Evolutionary conservation across 2,113 vertebrate species (phyloP), one percentile per base, ranked within the genome.

Genomic region (Corythoichthys intestinalis): DNA sequence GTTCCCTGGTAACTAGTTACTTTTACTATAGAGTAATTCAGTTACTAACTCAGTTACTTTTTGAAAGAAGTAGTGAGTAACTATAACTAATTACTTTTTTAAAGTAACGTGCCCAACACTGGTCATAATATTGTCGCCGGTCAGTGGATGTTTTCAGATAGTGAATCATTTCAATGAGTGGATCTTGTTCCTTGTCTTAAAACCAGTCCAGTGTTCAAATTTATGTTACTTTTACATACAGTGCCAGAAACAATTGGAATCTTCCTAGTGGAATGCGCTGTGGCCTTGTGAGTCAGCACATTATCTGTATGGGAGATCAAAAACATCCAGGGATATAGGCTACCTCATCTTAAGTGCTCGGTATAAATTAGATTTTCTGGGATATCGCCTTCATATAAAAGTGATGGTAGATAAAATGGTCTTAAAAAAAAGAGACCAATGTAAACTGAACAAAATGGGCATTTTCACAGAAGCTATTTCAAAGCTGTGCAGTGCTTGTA

Each of bases 391-490:
- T 34, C 50, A 59, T 41, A 41, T 41, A 35, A 2, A 2, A 60
- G 15, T n/a, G 57, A 61, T 61, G 38, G 59, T 41, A 61, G 59
- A 38, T 59, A 59, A n/a, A 9, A 61, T n/a, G 6, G 37, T 17
- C 14, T 58, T 56, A 14, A 14, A 15, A 58, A 14, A 58, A 37
- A 13, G 7, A 37, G 3, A 13, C 10, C 8, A 6, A n/a, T 7
- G 10, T 17, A 56, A 3, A 56, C 49, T 8, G 7, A 34, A 34
- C 1, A 8, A n/a, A 11, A 15, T 39, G 15, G 37, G 10, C 14
- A 39, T 59, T 59, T 57, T 48, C 28, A 65, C 69, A 34, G 37
- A 70, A 61, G 76, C 64, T 69, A 3, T 62, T 78, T 68, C 57
- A 58, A 57, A 75, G 75, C 64, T 66, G 39, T 39, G 8, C 37